phyloP scores from a whole-genome alignment of 2,113 vertebrate genomes.

The Peromyscus californicus region DNA sequence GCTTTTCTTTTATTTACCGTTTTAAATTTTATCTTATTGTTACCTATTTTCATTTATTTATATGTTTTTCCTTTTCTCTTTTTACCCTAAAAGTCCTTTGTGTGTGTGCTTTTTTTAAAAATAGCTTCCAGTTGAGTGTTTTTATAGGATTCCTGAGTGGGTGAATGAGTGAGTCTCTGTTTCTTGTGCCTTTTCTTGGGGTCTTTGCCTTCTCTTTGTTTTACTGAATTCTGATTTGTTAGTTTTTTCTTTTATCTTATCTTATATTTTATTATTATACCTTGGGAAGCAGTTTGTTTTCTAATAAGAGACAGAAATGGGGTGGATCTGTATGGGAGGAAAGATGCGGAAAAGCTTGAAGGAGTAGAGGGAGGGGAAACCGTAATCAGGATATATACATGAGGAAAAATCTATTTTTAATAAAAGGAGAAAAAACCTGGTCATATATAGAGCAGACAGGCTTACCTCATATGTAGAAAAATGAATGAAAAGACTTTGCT shows the following conservation, averaged over 20 bases:
- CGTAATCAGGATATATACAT: background rate
- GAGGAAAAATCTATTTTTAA: background rate
- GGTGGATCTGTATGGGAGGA: background rate
- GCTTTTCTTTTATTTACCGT: background rate
- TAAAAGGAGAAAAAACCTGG: background rate
- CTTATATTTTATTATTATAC: background rate
- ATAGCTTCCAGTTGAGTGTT: background rate
- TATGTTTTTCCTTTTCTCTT: background rate
- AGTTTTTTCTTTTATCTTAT: background rate
- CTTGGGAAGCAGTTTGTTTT: background rate
- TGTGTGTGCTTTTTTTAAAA: background rate
- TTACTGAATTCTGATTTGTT: background rate
- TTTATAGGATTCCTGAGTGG: background rate
- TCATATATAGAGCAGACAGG: background rate
- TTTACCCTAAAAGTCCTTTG: background rate
- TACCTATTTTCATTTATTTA: background rate
- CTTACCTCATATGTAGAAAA: background rate
- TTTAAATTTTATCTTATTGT: background rate
- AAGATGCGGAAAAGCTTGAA: background rate
- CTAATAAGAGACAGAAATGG: background rate
- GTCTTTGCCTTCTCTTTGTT: background rate
- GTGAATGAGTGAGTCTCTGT: background rate
- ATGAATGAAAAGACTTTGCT: constrained; percentile 3
- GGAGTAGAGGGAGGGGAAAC: background rate
- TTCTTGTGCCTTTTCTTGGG: background rate